Evolutionary conservation across 2,888 invertebrate species (phyloP).

Genomic region (Chloromyia formosa): DNA sequence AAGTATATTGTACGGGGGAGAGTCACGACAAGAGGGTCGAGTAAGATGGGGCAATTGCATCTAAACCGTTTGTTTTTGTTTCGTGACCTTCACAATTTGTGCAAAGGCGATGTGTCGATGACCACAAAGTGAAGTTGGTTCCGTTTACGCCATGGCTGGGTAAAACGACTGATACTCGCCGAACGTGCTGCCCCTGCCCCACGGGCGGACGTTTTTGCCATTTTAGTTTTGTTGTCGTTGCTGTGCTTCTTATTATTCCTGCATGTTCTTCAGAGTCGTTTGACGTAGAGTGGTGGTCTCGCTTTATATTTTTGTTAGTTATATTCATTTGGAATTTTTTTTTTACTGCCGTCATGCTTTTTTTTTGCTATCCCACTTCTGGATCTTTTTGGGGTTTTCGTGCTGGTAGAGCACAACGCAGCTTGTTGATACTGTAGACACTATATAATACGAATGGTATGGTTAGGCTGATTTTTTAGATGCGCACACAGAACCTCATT

Average conservation of each 20-base stretch:
- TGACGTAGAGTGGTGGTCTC: not conserved
- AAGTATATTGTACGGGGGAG: slow-evolving; percentile 11
- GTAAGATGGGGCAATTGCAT: slow-evolving; percentile 39
- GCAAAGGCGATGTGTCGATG: slow-evolving; percentile 67
- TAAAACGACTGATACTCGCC: not conserved
- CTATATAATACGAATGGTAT: no score
- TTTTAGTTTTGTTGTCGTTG: not conserved
- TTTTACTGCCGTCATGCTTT: not conserved
- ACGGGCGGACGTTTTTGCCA: not conserved
- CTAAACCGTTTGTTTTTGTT: slow-evolving; percentile 52
- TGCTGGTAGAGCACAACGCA: not conserved
- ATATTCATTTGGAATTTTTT: slow-evolving; percentile 8
- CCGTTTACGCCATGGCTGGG: slow-evolving; percentile 18
- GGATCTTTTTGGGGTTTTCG: not conserved
- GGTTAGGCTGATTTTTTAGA: not conserved
- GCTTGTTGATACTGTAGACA: not conserved
- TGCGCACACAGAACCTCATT: slow-evolving; percentile 15
- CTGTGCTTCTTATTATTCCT: not conserved
- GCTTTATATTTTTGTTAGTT: not conserved
- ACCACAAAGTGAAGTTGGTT: slow-evolving; percentile 57
- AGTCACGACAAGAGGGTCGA: slow-evolving; percentile 8
- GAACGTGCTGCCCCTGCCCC: not conserved
- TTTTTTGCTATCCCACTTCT: not conserved
- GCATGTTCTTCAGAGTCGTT: not conserved
- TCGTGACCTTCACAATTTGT: slow-evolving; percentile 66